Evolutionary conservation across 2,888 invertebrate species (phyloP).

Genomic region (Notocelia uddmanniana): DNA sequence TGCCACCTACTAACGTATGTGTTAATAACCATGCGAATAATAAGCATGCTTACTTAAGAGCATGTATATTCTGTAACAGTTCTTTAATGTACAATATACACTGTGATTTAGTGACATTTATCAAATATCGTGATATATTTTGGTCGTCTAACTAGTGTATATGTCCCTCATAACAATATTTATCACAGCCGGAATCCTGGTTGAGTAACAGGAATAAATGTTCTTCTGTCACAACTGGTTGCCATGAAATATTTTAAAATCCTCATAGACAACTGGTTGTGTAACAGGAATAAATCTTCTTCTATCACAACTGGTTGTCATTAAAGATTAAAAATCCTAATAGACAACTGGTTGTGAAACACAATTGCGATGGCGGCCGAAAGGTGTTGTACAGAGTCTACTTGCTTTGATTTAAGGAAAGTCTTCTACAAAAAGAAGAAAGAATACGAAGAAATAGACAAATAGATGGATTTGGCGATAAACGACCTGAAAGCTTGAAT

Average conservation of each 20-base stretch:
- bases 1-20: constrained; percentile 3
- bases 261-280: constrained; percentile 19
- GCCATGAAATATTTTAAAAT: constrained; percentile 15
- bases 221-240: constrained; percentile 13
- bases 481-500: too few relatives aligned
- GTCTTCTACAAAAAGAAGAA: too few relatives aligned
- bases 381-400: too few relatives aligned
- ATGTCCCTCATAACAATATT: constrained; percentile 14
- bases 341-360: constrained; percentile 25
- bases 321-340: constrained; percentile 6
- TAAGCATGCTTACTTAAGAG: constrained; percentile 19
- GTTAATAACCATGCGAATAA: constrained; percentile 4
- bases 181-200: constrained; percentile 23
- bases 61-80: constrained; percentile 20
- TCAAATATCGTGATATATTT: constrained; percentile 18
- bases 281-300: neutral
- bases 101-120: constrained; percentile 15
- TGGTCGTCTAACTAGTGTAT: constrained; percentile 10
- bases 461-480: too few relatives aligned
- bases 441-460: too few relatives aligned
- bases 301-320: constrained; percentile 12
- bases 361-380: constrained; percentile 17
- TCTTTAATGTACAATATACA: constrained; percentile 9
- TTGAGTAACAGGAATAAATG: constrained; percentile 6
- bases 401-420: too few relatives aligned